Conservation (phyloP, 2,888 invertebrate genomes). For the Eupithecia centaureata region DNA sequence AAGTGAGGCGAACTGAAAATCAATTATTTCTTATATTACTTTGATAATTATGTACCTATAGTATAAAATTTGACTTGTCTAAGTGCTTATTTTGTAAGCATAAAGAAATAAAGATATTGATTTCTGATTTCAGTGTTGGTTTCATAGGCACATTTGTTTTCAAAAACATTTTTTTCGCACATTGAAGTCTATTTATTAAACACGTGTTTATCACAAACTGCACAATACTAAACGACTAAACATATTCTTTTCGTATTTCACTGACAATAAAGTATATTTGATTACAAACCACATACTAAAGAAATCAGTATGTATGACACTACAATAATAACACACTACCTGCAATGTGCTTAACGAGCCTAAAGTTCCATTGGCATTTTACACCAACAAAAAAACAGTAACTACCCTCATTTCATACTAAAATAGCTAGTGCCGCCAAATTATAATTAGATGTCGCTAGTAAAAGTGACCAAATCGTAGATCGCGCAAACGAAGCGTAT, state of each 20-base stretch:
- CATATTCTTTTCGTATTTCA: not conserved
- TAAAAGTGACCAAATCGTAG: slow-evolving; percentile 15
- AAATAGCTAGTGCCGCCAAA: not conserved
- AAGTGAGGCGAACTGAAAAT: too few relatives aligned
- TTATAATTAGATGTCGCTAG: slow-evolving; percentile 45
- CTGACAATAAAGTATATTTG: not conserved
- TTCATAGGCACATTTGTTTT: not conserved
- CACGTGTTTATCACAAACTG: not conserved
- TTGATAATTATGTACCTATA: too few relatives aligned
- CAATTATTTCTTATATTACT: too few relatives aligned
- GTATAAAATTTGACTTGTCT: too few relatives aligned
- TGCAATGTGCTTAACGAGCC: not conserved
- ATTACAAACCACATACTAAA: not conserved
- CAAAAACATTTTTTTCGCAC: not conserved
- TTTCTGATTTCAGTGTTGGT: not conserved
- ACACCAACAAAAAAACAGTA: not conserved
- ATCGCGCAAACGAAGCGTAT: slow-evolving; percentile 43
- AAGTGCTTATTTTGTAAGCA: too few relatives aligned
- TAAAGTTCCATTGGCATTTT: not conserved
- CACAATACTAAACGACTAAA: not conserved
- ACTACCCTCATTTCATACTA: slow-evolving; percentile 35
- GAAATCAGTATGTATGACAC: not conserved
- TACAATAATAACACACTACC: not conserved
- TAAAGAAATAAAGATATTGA: too few relatives aligned
- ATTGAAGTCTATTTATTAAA: not conserved